Base-by-base conservation (phyloP, 1,140 invertebrate genomes). In the Calephelis virginiensis region DNA sequence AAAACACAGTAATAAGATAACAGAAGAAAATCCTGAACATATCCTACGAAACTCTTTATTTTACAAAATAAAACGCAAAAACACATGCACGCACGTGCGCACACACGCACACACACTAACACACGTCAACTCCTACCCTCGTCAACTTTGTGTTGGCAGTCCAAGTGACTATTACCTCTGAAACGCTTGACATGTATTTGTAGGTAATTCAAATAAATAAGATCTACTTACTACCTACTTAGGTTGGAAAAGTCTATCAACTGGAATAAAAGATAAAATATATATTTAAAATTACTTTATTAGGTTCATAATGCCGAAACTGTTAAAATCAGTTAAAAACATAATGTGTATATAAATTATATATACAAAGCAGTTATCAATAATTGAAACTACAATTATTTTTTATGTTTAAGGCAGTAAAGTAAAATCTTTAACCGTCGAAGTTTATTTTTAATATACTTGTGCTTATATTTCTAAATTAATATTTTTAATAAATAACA, bases 401-500 rank as follows among this genome's bases (percentile, higher is more conserved):
- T 64, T 47, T 60, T 46, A 66, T 71, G 71, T 75, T 69, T 73
- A 68, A 70, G 67, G 66, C 64, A 66, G 48, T 49, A 56, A 60
- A 61, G 45, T 13, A 48, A 50, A 68, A 64, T 59, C 50, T 66
- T 47, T 60, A 63, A 40, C 50, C 17, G 17, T 50, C 53, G 13
- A 63, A 68, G 28, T 45, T 56, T 53, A 63, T 63, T 43, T 28
- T 47, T 12, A 56, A 63, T 63, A 53, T 68, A 69, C 59, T 45
- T 45, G 13, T 37, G 40, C 63, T 64, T 64, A 53, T 50, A 8
- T 48, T 66, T 68, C 62, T 53, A 78, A 49, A 80, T 76, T 77
- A 78, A 75, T 80, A 72, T 76, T 70, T 49, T 82, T 80, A 83
- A 78, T 78, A 78, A 78, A 81, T 70, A 67, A 77, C 72, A 73